phyloP scores from a whole-genome alignment of 1,140 invertebrate genomes.

The Dolichoris vasculosae region DNA sequence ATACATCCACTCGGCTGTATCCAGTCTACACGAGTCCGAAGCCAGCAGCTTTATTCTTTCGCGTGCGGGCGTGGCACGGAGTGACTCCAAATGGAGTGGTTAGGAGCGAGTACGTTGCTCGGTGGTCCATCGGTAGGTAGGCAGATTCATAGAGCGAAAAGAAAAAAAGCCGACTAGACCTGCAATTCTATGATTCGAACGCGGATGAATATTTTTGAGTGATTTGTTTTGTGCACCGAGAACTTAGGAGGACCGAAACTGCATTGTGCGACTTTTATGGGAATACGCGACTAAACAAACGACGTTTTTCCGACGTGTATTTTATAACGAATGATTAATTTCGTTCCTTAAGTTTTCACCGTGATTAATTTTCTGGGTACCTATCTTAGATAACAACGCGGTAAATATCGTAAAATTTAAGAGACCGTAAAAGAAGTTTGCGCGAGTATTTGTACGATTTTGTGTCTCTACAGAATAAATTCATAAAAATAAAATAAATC shows the following conservation, averaged over 20 bases:
- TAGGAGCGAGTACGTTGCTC: not conserved
- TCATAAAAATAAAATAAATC: not conserved
- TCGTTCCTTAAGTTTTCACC: too few species aligned
- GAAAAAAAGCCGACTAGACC: too few species aligned
- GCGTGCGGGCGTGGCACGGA: constrained; percentile 53
- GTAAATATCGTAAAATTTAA: not conserved
- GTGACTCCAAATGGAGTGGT: constrained; percentile 60
- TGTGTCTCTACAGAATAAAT: not conserved
- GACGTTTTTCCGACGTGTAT: not conserved
- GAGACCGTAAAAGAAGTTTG: constrained; percentile 3
- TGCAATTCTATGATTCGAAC: not conserved
- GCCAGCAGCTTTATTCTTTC: constrained; percentile 68
- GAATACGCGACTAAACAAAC: not conserved
- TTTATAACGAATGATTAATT: not conserved
- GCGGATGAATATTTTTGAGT: not conserved
- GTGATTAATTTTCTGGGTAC: too few species aligned
- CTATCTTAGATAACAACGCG: not conserved
- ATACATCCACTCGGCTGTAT: not conserved
- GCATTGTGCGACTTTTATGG: not conserved
- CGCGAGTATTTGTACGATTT: not conserved
- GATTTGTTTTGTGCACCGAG: not conserved
- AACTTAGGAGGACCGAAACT: not conserved
- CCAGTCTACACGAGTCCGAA: constrained; percentile 36
- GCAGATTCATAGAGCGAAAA: constrained; percentile 1
- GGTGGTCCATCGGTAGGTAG: not conserved